A percentile compares a stretch with the other conserved stretches of the same genome.
Evolutionary conservation across 2,113 vertebrate species (phyloP).

Genomic region (Ardeotis arabs): DNA sequence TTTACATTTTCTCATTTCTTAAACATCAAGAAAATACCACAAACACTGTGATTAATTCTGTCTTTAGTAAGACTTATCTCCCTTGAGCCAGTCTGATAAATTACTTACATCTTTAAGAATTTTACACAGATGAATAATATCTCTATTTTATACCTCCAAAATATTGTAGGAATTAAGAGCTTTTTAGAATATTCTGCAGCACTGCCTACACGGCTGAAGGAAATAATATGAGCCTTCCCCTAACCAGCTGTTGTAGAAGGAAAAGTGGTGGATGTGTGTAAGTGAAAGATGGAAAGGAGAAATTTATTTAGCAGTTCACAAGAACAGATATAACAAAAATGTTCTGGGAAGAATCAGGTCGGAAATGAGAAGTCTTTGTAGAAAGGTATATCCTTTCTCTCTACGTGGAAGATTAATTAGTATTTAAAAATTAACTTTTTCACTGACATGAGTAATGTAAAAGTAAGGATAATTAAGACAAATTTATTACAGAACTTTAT

Average conservation of each 20-base stretch:
- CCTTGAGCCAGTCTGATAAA: constrained; percentile 49
- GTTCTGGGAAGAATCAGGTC: neutral
- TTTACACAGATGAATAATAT: constrained; percentile 55
- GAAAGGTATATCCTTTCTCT: neutral
- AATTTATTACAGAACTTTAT: neutral
- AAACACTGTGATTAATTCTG: constrained; percentile 31
- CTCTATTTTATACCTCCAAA: constrained; percentile 28
- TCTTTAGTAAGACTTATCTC: constrained; percentile 47
- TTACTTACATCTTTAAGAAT: constrained; percentile 29
- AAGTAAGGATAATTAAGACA: neutral
- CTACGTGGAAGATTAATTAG: neutral
- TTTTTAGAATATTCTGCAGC: neutral
- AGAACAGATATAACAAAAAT: neutral
- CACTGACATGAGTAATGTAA: neutral
- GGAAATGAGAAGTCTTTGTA: neutral
- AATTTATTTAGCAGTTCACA: neutral
- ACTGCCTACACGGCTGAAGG: neutral
- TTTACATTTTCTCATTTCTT: constrained; percentile 52
- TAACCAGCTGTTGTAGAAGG: neutral
- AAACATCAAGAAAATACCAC: constrained; percentile 49
- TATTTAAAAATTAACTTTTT: neutral
- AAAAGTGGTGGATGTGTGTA: neutral
- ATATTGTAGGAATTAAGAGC: neutral
- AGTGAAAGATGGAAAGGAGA: neutral
- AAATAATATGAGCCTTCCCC: neutral